Percentiles rank a stretch among this genome's conserved stretches.
Conservation (phyloP, 2,797 vertebrate species). For the Myoxocephalus aenaeus region DNA sequence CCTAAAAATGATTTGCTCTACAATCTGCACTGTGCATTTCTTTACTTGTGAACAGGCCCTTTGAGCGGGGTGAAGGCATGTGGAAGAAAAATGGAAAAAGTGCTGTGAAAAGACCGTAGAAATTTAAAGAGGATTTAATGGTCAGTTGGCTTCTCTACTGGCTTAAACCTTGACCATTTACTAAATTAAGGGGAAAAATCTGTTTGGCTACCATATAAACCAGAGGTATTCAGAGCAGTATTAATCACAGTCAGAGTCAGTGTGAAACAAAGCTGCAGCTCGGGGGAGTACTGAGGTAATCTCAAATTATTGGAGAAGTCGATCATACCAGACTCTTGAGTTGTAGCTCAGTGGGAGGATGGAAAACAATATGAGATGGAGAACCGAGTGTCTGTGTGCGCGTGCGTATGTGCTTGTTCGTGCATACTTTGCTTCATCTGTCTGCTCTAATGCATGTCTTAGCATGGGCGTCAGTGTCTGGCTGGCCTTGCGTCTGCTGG, state of each 20-base stretch:
- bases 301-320: constrained; percentile 60
- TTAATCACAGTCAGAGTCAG: constrained; percentile 33
- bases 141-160: constrained; percentile 28
- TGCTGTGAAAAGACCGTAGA: constrained; percentile 34
- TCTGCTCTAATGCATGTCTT: constrained; percentile 68
- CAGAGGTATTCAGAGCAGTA: constrained; percentile 17
- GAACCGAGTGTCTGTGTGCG: constrained; percentile 26
- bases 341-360: constrained; percentile 62
- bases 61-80: constrained; percentile 38
- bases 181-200: constrained; percentile 13
- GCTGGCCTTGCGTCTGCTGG: constrained; percentile 63
- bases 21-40: constrained; percentile 52
- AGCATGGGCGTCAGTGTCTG: constrained; percentile 70
- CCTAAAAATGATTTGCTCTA: constrained; percentile 54
- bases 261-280: constrained; percentile 44
- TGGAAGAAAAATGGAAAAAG: constrained; percentile 18
- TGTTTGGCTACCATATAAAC: constrained; percentile 35
- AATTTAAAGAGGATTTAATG: constrained; percentile 56
- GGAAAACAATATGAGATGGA: constrained; percentile 66
- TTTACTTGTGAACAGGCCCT: constrained; percentile 47
- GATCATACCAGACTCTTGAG: constrained; percentile 70
- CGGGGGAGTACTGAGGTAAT: constrained; percentile 59
- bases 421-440: constrained; percentile 65
- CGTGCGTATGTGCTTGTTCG: constrained; percentile 11
- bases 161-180: constrained; percentile 32